Evolutionary conservation across 1,140 invertebrate genomes (phyloP), one percentile per base, ranked within the genome.

Genomic region (Apis cerana): DNA sequence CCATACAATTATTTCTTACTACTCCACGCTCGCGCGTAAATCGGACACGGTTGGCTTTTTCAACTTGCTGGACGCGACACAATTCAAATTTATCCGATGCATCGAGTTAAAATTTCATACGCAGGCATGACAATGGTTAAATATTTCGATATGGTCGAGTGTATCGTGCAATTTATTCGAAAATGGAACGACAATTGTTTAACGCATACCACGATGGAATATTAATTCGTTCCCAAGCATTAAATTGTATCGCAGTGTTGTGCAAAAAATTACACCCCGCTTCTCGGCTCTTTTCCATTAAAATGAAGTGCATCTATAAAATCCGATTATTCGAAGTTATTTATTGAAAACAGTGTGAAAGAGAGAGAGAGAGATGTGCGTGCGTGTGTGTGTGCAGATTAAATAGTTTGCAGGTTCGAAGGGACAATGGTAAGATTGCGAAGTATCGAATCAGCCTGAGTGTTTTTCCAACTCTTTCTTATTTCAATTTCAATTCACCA

Each of bases 1-100:
- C 43, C 19, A n/a, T 77, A 52, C 79, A 68, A 84, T 23, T 62
- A 61, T 81, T 70, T 76, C 62, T 77, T 68, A 81, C 87, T 87
- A 87, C 72, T 82, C 81, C 54, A 21, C 33, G 64, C 48, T 75
- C 21, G 72, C 52, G 62, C 62, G 54, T 64, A 62, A 79, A 84
- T 75, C 65, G 52, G 75, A 69, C 75, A 68, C 64, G 56, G 21
- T 61, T 33, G 11, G n/a, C 33, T 23, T 52, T 50, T 68, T 70
- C 56, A 19, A 13, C 1, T 15, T 48, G 33, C 33, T 33, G 15
- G 27, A 13, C n/a, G 19, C 7, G 5, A 13, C 43, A 12, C 52
- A 0, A 23, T 54, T 43, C 15, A 56, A 52, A 61, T 80, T 54
- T 62, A 11, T 54, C 17, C 17, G 43, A 17, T 19, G 9, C 5